phyloP scores from a whole-genome alignment of 1,140 invertebrate genomes.

The Dendroctonus valens region DNA sequence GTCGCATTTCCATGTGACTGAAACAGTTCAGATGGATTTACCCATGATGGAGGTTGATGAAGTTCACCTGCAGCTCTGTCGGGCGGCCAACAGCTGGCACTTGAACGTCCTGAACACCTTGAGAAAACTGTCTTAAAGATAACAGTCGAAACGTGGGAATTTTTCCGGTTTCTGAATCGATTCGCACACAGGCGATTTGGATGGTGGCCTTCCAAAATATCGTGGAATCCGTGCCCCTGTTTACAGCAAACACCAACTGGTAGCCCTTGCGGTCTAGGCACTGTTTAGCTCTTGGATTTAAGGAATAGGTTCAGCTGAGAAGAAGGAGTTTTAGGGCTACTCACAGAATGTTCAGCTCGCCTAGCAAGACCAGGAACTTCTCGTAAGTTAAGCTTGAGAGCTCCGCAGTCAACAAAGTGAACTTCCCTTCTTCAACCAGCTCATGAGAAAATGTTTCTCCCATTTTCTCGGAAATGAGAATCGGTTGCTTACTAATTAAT shows the following conservation, averaged over 20 bases:
- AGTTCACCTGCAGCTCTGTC: slow-evolving; percentile 38
- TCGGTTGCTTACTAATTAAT: too few species aligned
- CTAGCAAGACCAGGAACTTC: slow-evolving; percentile 41
- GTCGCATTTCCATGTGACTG: slow-evolving; percentile 27
- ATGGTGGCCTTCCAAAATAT: slow-evolving; percentile 70
- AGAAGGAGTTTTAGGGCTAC: neutral
- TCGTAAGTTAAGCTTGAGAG: slow-evolving; percentile 43
- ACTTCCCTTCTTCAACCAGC: neutral
- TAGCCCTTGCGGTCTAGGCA: slow-evolving; percentile 61
- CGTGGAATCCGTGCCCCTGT: slow-evolving; percentile 62
- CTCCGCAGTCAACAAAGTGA: slow-evolving; percentile 42
- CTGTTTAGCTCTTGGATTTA: slow-evolving; percentile 56
- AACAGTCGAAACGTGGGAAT: slow-evolving; percentile 60
- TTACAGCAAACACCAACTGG: slow-evolving; percentile 64
- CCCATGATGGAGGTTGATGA: too few species aligned
- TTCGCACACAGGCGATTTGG: slow-evolving; percentile 65
- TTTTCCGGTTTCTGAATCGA: slow-evolving; percentile 53
- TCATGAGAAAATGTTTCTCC: too few species aligned
- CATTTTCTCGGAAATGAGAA: too few species aligned
- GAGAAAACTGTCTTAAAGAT: slow-evolving; percentile 62
- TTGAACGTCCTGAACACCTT: slow-evolving; percentile 55
- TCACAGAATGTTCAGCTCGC: slow-evolving; percentile 46
- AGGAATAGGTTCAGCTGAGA: slow-evolving; percentile 5
- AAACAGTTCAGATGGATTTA: too few species aligned
- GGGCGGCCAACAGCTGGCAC: slow-evolving; percentile 47